Evolutionary conservation across 2,888 invertebrate genomes (phyloP), one percentile per base, ranked within the genome.

Genomic region (Standfussiana lucernea): DNA sequence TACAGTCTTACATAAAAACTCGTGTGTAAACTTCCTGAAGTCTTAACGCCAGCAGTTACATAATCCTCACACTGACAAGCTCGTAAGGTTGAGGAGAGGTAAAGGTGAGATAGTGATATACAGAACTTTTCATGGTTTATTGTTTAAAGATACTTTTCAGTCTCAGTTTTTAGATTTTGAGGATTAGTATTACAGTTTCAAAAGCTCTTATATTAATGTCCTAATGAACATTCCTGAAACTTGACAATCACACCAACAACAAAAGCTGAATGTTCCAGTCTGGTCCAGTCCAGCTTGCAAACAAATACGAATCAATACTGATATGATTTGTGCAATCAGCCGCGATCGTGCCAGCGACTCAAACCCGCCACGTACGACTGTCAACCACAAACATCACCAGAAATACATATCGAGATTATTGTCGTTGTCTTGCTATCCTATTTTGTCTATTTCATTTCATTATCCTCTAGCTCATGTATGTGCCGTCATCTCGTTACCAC

Each of bases 321-420:
- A 45, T 72, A 77, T 71, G 73, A 74, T 71, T 66, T 69, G 68
- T 72, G 74, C 72, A 71, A 82, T 69, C 73, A 74, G 71, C 61
- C 67, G 53, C 37, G 28, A 45, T 74, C 53, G n/a, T 28, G 11
- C 42, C 47, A 42, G 21, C 28, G 64, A 37, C 37, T 37, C 37
- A 65, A 24, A 6, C 35, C n/a, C 28, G 10, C 72, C n/a, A 8
- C 24, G 64, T 28, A 28, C 11, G 1, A 32, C 13, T n/a, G 32
- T n/a, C 62, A 18, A 15, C 32, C 47, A 75, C 47, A 50, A 32
- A 32, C n/a, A 40, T 13, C 8, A 24, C 67, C 32, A 24, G 15
- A 35, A 15, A 67, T 47, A 13, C 13, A n/a, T n/a, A n/a, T 32
- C 32, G 24, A 47, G 15, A 45, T 24, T 7, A 28, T 45, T 32